A percentile compares a stretch with the other conserved stretches of the same genome.
Evolutionary conservation across 1,140 invertebrate species (phyloP).

Genomic region (Holotrichia oblita): DNA sequence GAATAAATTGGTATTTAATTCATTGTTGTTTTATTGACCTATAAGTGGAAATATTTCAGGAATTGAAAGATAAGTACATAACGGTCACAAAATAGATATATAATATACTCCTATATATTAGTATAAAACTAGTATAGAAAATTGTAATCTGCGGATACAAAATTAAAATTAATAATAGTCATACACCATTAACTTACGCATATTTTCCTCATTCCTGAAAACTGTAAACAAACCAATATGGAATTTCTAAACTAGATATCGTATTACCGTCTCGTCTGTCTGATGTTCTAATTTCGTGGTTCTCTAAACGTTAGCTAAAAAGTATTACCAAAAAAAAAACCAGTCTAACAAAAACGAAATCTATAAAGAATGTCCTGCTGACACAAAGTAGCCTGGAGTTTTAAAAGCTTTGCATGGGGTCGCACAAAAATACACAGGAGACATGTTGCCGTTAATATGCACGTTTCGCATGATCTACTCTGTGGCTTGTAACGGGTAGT

Average conservation of each 20-base stretch:
- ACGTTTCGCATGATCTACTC: background rate
- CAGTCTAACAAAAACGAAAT: background rate
- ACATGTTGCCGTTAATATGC: background rate
- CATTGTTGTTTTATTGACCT: too few species aligned
- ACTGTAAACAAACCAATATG: background rate
- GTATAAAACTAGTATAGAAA: too few species aligned
- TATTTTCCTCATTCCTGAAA: constrained; percentile 9
- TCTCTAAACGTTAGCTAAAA: background rate
- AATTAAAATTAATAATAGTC: background rate
- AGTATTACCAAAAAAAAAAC: background rate
- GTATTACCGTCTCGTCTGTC: background rate
- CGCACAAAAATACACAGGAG: background rate
- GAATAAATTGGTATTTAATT: too few species aligned
- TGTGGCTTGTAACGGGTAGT: constrained; percentile 22
- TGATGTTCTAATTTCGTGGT: constrained; percentile 5
- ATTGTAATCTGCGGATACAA: too few species aligned
- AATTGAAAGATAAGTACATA: too few species aligned
- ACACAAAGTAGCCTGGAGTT: constrained; percentile 7
- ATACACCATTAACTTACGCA: background rate
- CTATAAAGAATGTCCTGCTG: background rate
- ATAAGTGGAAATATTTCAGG: too few species aligned
- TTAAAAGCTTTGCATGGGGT: constrained; percentile 11
- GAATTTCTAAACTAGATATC: constrained; percentile 25
- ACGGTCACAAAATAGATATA: too few species aligned
- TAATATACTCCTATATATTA: too few species aligned